Evolutionary conservation across 2,888 invertebrate species (phyloP).

Genomic region (Coremacera marginata): DNA sequence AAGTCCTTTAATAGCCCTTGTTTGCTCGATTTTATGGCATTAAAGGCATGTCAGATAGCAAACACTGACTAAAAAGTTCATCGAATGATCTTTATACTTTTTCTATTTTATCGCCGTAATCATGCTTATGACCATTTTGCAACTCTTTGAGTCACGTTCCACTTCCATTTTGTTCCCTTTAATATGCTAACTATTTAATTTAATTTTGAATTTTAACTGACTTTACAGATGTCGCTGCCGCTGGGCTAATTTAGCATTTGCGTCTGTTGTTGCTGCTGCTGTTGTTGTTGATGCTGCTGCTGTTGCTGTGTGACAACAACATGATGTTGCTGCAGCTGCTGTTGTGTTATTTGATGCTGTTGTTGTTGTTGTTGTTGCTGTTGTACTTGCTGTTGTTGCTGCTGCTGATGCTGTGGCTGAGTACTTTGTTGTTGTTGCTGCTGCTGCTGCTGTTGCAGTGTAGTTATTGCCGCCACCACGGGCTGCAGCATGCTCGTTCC

Average conservation of each 20-base stretch:
- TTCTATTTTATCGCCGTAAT: too few species aligned
- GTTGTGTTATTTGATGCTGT: slow-evolving; percentile 55
- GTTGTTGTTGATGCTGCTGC: slow-evolving; percentile 55
- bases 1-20: too few species aligned
- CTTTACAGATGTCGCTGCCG: slow-evolving; percentile 65
- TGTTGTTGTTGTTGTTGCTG: slow-evolving; percentile 50
- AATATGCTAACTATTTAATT: background rate
- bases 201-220: slow-evolving; percentile 56
- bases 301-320: slow-evolving; percentile 59
- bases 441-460: slow-evolving; percentile 60
- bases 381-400: slow-evolving; percentile 70
- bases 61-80: too few species aligned
- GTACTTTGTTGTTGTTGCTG: slow-evolving; percentile 59
- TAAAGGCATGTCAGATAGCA: too few species aligned
- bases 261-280: slow-evolving; percentile 61
- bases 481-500: slow-evolving; percentile 67
- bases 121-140: too few species aligned
- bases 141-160: background rate
- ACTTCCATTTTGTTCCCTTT: slow-evolving; percentile 11
- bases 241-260: slow-evolving; percentile 66
- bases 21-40: too few species aligned
- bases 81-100: too few species aligned
- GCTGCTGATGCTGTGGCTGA: slow-evolving; percentile 49
- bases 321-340: slow-evolving; percentile 60
- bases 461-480: slow-evolving; percentile 58